Evolutionary conservation across 2,888 invertebrate genomes (phyloP).

Genomic region (Amiota communis): DNA sequence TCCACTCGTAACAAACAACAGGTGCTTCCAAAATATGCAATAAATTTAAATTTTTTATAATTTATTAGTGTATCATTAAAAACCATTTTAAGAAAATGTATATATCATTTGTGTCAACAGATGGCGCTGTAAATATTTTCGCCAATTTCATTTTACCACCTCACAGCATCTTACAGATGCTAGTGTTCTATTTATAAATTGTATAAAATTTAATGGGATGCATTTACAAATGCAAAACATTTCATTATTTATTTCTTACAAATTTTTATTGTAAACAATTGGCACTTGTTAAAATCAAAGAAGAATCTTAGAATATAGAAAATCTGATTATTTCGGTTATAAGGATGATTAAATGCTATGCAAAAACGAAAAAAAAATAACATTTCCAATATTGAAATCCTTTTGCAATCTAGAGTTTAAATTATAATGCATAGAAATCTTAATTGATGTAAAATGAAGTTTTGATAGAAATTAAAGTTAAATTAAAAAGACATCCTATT

Average conservation of each 20-base stretch:
- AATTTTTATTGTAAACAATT: constrained; percentile 35
- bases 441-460: too few species aligned
- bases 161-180: background rate
- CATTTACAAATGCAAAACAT: background rate
- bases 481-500: too few species aligned
- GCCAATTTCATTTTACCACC: background rate
- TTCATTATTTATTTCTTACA: constrained; percentile 10
- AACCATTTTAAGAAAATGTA: background rate
- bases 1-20: background rate
- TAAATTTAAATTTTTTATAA: background rate
- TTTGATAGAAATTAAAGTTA: too few species aligned
- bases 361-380: too few species aligned
- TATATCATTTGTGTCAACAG: constrained; percentile 16
- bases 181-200: constrained; percentile 22
- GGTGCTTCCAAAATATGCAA: background rate
- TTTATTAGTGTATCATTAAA: background rate
- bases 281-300: constrained; percentile 51
- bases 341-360: too few species aligned
- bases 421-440: too few species aligned
- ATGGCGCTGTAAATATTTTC: constrained; percentile 10
- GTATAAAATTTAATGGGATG: constrained; percentile 25
- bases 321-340: too few species aligned
- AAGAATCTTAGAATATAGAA: too few species aligned
- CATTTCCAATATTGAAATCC: too few species aligned
- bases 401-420: too few species aligned